These are phyloP conservation scores for Cotesia typhae DNA, from an alignment of 1,140 invertebrate species.

Conservation along the genomic window DNA sequence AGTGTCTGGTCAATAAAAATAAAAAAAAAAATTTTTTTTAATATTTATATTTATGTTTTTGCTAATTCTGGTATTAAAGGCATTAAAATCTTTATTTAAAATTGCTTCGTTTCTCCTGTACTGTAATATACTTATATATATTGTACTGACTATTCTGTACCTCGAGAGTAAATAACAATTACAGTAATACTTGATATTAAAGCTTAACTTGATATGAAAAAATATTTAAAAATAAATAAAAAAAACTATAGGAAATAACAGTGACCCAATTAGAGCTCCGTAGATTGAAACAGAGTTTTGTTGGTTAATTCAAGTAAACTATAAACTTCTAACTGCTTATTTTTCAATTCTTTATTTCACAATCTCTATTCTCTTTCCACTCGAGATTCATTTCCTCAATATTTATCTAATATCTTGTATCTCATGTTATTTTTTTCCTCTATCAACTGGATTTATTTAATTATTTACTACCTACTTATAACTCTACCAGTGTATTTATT, in stretches of 20 bases:
- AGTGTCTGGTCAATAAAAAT: too few species aligned
- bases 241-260: slow-evolving; percentile 6
- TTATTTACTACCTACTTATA: background rate
- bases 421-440: background rate
- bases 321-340: slow-evolving; percentile 11
- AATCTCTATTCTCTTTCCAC: slow-evolving; percentile 20
- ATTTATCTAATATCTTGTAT: too few species aligned
- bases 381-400: slow-evolving; percentile 3
- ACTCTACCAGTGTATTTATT: background rate
- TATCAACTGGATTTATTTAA: slow-evolving; percentile 1
- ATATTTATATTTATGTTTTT: background rate
- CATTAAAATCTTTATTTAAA: slow-evolving; percentile 9
- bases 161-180: slow-evolving; percentile 17
- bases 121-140: too few species aligned
- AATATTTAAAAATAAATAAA: background rate
- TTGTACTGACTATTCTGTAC: background rate
- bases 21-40: too few species aligned
- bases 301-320: background rate
- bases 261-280: slow-evolving; percentile 26
- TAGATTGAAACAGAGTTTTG: slow-evolving; percentile 5
- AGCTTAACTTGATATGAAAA: background rate
- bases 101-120: slow-evolving; percentile 15
- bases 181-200: slow-evolving; percentile 9
- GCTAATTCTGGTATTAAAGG: slow-evolving; percentile 10
- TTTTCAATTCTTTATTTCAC: slow-evolving; percentile 6